Percentiles rank a stretch among this genome's conserved stretches.
phyloP scores from a whole-genome alignment of 2,888 invertebrate species.

The Diplazon laetatorius region DNA sequence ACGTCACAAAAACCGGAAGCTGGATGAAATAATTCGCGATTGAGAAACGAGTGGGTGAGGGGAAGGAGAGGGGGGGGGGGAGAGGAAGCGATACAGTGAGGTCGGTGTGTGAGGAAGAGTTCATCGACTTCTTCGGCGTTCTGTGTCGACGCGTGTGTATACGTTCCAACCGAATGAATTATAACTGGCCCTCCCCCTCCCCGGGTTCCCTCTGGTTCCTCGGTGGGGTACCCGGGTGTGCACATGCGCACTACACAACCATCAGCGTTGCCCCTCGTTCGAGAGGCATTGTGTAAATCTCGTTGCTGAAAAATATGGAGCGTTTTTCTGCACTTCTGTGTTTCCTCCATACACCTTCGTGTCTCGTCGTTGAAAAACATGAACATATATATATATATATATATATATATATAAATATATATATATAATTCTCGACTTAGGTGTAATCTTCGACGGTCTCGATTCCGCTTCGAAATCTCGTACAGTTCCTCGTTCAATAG shows the following conservation, averaged over 20 bases:
- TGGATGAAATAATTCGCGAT: neutral
- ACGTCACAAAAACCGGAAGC: too few relatives aligned
- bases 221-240: neutral
- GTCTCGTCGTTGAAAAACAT: too few relatives aligned
- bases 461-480: conserved; percentile 17
- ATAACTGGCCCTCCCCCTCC: conserved; percentile 48
- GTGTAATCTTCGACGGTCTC: neutral
- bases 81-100: neutral
- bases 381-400: too few relatives aligned
- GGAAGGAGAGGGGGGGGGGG: too few relatives aligned
- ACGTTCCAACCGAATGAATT: conserved; percentile 65
- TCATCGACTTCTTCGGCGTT: conserved; percentile 60
- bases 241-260: conserved; percentile 14
- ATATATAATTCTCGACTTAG: neutral
- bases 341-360: conserved; percentile 2
- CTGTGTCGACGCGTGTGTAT: conserved; percentile 59
- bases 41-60: neutral
- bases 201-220: neutral
- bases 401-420: too few relatives aligned
- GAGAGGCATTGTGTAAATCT: conserved; percentile 58
- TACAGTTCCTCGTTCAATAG: conserved; percentile 24
- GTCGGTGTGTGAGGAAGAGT: conserved; percentile 52
- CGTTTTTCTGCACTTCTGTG: conserved; percentile 21
- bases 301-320: conserved; percentile 53
- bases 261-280: conserved; percentile 42